Evolutionary conservation across 1,140 invertebrate genomes (phyloP).

Genomic region (Hesperophylax magnus): DNA sequence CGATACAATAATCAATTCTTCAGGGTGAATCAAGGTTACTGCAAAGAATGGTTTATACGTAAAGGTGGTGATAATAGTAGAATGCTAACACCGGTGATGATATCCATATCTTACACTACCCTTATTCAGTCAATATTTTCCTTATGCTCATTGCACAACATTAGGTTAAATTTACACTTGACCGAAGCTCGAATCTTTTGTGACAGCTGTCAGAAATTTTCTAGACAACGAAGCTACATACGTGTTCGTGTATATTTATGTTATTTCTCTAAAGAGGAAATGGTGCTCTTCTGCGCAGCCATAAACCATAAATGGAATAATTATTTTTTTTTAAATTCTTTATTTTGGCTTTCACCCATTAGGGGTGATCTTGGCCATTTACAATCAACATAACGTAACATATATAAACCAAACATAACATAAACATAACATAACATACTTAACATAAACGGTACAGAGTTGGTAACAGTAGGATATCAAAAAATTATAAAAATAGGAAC

Average conservation of each 20-base stretch:
- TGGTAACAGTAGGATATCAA: too few species aligned
- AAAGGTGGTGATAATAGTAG: neutral
- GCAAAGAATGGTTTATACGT: neutral
- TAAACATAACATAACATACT: too few species aligned
- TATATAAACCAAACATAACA: too few species aligned
- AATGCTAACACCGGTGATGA: slow-evolving; percentile 9
- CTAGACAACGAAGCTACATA: slow-evolving; percentile 19
- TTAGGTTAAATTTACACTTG: slow-evolving; percentile 42
- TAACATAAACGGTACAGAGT: too few species aligned
- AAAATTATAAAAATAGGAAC: too few species aligned
- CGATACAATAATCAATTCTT: neutral
- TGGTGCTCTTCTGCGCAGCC: too few species aligned
- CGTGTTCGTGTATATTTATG: neutral
- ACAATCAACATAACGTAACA: too few species aligned
- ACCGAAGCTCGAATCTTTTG: slow-evolving; percentile 23
- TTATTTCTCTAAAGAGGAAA: neutral
- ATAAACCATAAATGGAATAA: too few species aligned
- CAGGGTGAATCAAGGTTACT: slow-evolving; percentile 17
- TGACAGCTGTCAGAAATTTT: slow-evolving; percentile 51
- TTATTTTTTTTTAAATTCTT: too few species aligned
- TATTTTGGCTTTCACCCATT: too few species aligned
- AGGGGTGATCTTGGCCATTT: too few species aligned
- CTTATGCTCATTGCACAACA: slow-evolving; percentile 44
- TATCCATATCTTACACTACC: slow-evolving; percentile 14
- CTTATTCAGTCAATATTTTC: slow-evolving; percentile 30